phyloP scores from a whole-genome alignment of 2,888 invertebrate genomes.

The Camponotus fellah region DNA sequence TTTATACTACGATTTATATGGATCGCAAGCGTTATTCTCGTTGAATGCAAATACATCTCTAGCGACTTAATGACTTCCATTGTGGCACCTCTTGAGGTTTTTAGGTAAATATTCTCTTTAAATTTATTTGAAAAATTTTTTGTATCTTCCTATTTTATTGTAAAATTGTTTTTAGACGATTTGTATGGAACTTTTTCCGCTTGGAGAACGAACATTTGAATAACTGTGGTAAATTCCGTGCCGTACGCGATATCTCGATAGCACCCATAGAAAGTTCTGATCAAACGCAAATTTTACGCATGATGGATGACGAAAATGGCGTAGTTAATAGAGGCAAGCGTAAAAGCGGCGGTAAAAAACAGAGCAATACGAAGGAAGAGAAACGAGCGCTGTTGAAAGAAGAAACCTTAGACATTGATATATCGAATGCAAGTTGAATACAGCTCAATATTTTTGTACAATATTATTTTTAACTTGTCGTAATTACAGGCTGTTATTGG shows the following conservation, averaged over 20 bases:
- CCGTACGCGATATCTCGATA: constrained; percentile 98
- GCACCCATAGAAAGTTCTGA: constrained; percentile 97
- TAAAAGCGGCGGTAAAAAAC: constrained; percentile 85
- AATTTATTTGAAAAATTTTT: constrained; percentile 1
- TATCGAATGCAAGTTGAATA: constrained; percentile 83
- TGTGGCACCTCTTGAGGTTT: constrained; percentile 95
- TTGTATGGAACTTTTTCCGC: constrained; percentile 99
- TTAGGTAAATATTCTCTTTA: constrained; percentile 88
- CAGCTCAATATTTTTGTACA: constrained; percentile 25
- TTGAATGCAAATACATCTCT: constrained; percentile 92
- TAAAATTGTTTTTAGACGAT: constrained; percentile 89
- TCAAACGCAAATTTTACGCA: constrained; percentile 94
- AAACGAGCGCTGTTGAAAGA: constrained; percentile 86
- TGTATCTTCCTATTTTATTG: constrained; percentile 23
- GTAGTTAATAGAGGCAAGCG: constrained; percentile 91
- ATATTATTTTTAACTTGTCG: constrained; percentile 40
- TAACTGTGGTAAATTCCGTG: constrained; percentile 99
- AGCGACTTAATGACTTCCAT: constrained; percentile 94
- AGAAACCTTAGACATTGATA: constrained; percentile 83
- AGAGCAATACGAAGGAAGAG: constrained; percentile 84
- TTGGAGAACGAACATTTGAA: constrained; percentile 99
- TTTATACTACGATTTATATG: constrained; percentile 97
- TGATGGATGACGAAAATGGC: constrained; percentile 98
- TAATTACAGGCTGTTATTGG: neutral
- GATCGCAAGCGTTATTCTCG: constrained; percentile 95